Evolutionary conservation across 2,888 invertebrate species (phyloP), one percentile per base, ranked within the genome.

Genomic region (Tipula lateralis): DNA sequence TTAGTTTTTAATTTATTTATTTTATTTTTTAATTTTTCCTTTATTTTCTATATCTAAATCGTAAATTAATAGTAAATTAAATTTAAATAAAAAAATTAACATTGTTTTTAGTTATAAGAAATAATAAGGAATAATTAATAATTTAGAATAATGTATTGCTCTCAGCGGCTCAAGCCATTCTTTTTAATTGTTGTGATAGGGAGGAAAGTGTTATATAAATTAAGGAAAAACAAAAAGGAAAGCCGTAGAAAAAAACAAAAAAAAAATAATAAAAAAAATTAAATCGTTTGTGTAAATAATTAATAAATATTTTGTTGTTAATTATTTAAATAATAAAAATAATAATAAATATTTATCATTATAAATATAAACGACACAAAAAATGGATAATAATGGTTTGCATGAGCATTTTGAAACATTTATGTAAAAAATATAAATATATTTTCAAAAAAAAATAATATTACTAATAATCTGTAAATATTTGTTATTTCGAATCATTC

Each of bases 131-230:
- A 81, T 81, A 82, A 82, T 82, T 32, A 30, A 36, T 34, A 83
- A 83, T 19, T 34, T 34, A 34, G 30, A 83, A 83, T 34, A 34
- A 83, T 83, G 34, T 83, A 83, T 36, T 83, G 83, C 83, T 83
- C 83, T 83, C 83, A 34, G 83, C 83, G 83, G 83, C 83, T 83
- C 83, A 83, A 34, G 83, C 83, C 83, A 34, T 83, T 83, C 34
- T 36, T 66, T 66, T 34, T 83, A 34, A 83, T 34, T 83, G 83
- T 83, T 83, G 83, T 83, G 83, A 83, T 83, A 83, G 36, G 83
- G 19, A 34, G 19, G 83, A 83, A 83, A 36, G 83, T 34, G 19
- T 83, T 83, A 83, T 36, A 16, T 34, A 36, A 34, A n/a, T 34
- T 34, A 83, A 16, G 19, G 12, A 36, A 83, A 30, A 83, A 83